Evolutionary conservation across 2,888 invertebrate genomes (phyloP).

Genomic region (Thymelicus lineola): DNA sequence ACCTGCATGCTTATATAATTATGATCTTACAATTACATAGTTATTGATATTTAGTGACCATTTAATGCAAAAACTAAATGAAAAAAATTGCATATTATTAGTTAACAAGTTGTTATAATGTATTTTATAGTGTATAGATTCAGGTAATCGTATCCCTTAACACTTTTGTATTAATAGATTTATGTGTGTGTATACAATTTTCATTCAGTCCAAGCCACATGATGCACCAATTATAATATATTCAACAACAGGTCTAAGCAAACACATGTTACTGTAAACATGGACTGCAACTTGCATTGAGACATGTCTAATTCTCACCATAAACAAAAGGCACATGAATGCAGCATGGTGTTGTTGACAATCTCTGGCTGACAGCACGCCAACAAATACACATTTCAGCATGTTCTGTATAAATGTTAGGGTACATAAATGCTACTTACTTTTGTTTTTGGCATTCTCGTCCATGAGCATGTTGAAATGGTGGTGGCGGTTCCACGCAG

Average conservation of each 20-base stretch:
- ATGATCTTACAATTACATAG: no score
- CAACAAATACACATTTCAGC: slow-evolving; percentile 11
- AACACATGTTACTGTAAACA: slow-evolving; percentile 6
- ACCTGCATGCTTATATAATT: no score
- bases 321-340: slow-evolving; percentile 30
- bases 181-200: not conserved
- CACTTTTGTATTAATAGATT: not conserved
- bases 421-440: slow-evolving; percentile 73
- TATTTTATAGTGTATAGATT: not conserved
- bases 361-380: not conserved
- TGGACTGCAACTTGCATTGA: not conserved
- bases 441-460: slow-evolving; percentile 88
- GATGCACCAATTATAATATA: slow-evolving; percentile 7
- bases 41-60: not conserved
- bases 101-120: not conserved
- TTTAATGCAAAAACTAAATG: no score
- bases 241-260: not conserved
- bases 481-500: slow-evolving; percentile 90
- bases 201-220: slow-evolving; percentile 2
- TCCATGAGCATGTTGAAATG: slow-evolving; percentile 90
- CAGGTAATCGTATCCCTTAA: no score
- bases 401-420: not conserved
- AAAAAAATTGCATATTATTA: no score
- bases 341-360: slow-evolving; percentile 28
- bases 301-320: slow-evolving; percentile 13